phyloP scores from a whole-genome alignment of 2,888 invertebrate genomes.

The Eremobia ochroleuca region DNA sequence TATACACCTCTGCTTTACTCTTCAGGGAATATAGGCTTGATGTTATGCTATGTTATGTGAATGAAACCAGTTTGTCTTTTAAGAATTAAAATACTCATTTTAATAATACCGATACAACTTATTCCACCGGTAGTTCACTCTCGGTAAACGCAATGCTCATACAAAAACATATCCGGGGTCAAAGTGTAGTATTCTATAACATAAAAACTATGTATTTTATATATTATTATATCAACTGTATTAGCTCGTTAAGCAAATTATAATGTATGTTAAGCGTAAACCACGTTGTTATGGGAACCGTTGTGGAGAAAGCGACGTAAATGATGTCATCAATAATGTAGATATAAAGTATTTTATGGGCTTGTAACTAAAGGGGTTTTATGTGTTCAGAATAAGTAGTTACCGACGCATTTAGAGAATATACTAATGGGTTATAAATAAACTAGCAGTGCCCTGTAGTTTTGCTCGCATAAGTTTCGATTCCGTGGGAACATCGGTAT shows the following conservation, averaged over 20 bases:
- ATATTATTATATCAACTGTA: slow-evolving; percentile 2
- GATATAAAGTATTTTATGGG: slow-evolving; percentile 28
- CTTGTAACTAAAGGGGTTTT: neutral
- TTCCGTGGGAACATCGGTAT: too few species aligned
- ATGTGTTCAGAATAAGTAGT: neutral
- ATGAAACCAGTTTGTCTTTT: neutral
- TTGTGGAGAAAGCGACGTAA: slow-evolving; percentile 10
- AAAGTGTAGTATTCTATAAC: slow-evolving; percentile 27
- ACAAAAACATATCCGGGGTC: slow-evolving; percentile 57
- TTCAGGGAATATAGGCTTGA: neutral
- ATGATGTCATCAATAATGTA: slow-evolving; percentile 27
- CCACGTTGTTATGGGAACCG: neutral
- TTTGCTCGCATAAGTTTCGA: too few species aligned
- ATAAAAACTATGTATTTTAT: neutral
- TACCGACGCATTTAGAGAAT: neutral
- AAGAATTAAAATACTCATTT: neutral
- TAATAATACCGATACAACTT: neutral
- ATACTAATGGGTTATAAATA: neutral
- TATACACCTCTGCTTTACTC: neutral
- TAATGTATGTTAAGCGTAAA: neutral
- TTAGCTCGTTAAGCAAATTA: slow-evolving; percentile 2
- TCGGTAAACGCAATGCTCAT: neutral
- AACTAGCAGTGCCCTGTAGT: too few species aligned
- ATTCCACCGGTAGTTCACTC: neutral
- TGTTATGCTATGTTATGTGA: neutral